A percentile compares a stretch with the other conserved stretches of the same genome.
Evolutionary conservation across 2,888 invertebrate species (phyloP).

Genomic region (Antitype chi): DNA sequence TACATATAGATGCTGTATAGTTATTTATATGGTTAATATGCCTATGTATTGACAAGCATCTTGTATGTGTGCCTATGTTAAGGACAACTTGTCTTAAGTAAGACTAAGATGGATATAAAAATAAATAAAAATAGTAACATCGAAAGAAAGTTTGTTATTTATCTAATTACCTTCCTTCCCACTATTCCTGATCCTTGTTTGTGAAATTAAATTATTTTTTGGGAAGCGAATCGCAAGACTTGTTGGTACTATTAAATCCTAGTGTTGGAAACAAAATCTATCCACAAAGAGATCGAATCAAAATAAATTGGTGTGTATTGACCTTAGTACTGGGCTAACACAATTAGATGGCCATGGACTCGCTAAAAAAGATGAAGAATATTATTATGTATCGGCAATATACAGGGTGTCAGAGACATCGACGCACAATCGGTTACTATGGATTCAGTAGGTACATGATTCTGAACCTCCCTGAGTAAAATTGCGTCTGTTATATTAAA

Average conservation of each 20-base stretch:
- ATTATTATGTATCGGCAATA: not conserved
- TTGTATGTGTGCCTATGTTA: conserved; percentile 86
- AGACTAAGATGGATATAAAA: conserved; percentile 87
- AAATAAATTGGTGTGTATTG: not conserved
- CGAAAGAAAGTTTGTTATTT: conserved; percentile 80
- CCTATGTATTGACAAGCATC: conserved; percentile 84
- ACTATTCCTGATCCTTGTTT: conserved; percentile 3
- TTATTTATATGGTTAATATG: conserved; percentile 86
- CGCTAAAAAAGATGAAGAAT: not conserved
- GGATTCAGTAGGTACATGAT: too few relatives aligned
- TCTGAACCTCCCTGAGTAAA: too few relatives aligned
- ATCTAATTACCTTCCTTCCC: conserved; percentile 42
- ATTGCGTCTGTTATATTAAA: too few relatives aligned
- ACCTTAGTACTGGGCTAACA: not conserved
- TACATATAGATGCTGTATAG: conserved; percentile 90
- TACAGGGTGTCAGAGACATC: too few relatives aligned
- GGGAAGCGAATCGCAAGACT: conserved; percentile 4
- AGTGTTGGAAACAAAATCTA: not conserved
- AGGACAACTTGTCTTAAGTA: conserved; percentile 85
- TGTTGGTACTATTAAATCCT: not conserved
- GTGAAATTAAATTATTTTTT: not conserved
- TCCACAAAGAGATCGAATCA: not conserved
- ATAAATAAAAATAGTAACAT: conserved; percentile 90
- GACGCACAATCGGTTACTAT: too few relatives aligned
- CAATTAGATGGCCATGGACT: conserved; percentile 3